Conservation (phyloP, 1,140 invertebrate species). For the Venustaconcha ellipsiformis region DNA sequence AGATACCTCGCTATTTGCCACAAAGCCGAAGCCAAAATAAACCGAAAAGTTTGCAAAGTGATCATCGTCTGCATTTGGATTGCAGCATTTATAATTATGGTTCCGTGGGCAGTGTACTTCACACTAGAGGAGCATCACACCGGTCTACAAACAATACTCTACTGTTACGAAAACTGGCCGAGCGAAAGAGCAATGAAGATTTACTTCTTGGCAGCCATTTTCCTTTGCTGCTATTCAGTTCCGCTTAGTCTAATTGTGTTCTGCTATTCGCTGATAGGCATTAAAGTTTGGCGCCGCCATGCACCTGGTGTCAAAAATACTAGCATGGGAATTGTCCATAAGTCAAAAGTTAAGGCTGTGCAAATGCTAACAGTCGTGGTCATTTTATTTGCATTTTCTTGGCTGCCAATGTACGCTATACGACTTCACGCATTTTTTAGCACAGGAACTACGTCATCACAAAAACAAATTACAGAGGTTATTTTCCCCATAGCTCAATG, state of each 20-base stretch:
- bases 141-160: conserved; percentile 11
- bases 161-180: conserved; percentile 53
- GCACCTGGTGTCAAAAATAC: conserved; percentile 78
- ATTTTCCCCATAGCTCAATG: conserved; percentile 93
- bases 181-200: conserved; percentile 77
- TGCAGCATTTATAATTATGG: conserved; percentile 84
- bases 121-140: conserved; percentile 68
- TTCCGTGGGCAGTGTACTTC: conserved; percentile 92
- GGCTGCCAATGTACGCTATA: conserved; percentile 88
- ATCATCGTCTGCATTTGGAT: conserved; percentile 93
- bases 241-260: conserved; percentile 91
- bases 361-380: conserved; percentile 98
- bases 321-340: conserved; percentile 56
- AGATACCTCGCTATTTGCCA: conserved; percentile 97
- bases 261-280: conserved; percentile 94
- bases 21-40: conserved; percentile 91
- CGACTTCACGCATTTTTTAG: conserved; percentile 46
- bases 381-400: conserved; percentile 94
- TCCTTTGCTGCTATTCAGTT: conserved; percentile 91
- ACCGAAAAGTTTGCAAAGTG: conserved; percentile 83
- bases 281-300: conserved; percentile 87
- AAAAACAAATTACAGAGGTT: conserved; percentile 81
- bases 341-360: conserved; percentile 77
- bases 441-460: conserved; percentile 70
- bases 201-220: conserved; percentile 91